Evolutionary conservation across 2,888 invertebrate species (phyloP), one percentile per base, ranked within the genome.

Genomic region (Eumacrocentrus americanus): DNA sequence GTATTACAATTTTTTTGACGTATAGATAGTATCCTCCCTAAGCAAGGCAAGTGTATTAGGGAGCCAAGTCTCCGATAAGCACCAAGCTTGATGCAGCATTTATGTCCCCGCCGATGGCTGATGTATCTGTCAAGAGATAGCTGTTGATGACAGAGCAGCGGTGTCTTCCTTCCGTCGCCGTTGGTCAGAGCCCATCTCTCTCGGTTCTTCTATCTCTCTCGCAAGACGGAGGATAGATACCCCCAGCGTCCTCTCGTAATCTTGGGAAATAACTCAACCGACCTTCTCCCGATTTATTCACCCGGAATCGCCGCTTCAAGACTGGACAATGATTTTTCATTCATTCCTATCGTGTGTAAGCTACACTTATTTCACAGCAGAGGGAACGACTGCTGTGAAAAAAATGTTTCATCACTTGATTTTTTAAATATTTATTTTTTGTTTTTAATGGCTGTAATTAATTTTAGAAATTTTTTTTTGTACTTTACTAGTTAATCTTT

Each of bases 51-150:
- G 14, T 12, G 37, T 14, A 5, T 37, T n/a, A 6, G 37, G 16
- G 18, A 5, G 3, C 9, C 18, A 20, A 18, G 16, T 14, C 11
- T 25, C 40, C 23, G 22, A 40, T 42, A 29, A 23, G 22, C 29
- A 44, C 54, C 51, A 53, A 53, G 9, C 46, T 63, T 70, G 67
- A 69, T 70, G 66, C 60, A 69, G 65, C 62, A 67, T 70, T 69
- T 66, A 61, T 62, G 70, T 68, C 66, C 63, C 61, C 63, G 66
- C 65, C 25, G 64, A 67, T 66, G 64, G 66, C 65, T 58, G 60
- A 53, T 66, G 60, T 73, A 70, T 73, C 73, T 72, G 69, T 72
- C 73, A 73, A 70, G 69, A 64, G 66, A 60, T 68, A 64, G 65
- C 65, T 71, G 73, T 65, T 71, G 68, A 73, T 70, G 73, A 73